Evolutionary conservation across 1,140 invertebrate genomes (phyloP).

Genomic region (Sitobion miscanthi): DNA sequence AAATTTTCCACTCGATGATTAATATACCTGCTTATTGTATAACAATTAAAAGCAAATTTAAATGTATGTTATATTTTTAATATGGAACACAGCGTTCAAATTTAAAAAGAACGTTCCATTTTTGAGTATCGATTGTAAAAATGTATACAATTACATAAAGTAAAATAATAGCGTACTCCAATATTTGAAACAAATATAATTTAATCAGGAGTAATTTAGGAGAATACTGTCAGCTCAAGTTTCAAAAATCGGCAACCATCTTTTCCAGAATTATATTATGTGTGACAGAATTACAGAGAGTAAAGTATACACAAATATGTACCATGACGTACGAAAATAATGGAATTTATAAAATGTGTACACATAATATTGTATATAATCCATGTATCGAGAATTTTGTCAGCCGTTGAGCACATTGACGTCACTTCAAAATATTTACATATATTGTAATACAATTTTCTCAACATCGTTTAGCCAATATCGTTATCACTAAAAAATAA

Average conservation of each 20-base stretch:
- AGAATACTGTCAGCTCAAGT: not conserved
- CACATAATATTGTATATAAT: slow-evolving; percentile 2
- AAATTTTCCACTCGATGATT: not conserved
- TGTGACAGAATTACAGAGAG: not conserved
- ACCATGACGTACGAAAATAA: not conserved
- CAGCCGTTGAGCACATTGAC: not conserved
- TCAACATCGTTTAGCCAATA: not conserved
- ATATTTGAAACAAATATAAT: not conserved
- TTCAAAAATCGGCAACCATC: not conserved
- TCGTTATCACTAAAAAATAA: not conserved
- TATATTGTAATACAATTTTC: not conserved
- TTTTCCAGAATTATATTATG: not conserved
- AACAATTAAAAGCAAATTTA: not conserved
- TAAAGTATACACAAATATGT: slow-evolving; percentile 13
- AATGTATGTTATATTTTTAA: too few species aligned
- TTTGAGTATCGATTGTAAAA: not conserved
- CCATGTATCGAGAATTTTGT: not conserved
- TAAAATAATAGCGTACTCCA: not conserved
- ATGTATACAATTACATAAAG: not conserved
- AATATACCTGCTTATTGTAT: not conserved
- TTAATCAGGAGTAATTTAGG: not conserved
- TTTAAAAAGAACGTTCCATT: not conserved
- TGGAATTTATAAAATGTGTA: not conserved
- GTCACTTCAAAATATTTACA: not conserved
- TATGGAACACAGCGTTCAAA: not conserved